These are phyloP conservation scores for Gerris lacustris DNA, from an alignment of 2,888 invertebrate genomes.

Conservation along the genomic window DNA sequence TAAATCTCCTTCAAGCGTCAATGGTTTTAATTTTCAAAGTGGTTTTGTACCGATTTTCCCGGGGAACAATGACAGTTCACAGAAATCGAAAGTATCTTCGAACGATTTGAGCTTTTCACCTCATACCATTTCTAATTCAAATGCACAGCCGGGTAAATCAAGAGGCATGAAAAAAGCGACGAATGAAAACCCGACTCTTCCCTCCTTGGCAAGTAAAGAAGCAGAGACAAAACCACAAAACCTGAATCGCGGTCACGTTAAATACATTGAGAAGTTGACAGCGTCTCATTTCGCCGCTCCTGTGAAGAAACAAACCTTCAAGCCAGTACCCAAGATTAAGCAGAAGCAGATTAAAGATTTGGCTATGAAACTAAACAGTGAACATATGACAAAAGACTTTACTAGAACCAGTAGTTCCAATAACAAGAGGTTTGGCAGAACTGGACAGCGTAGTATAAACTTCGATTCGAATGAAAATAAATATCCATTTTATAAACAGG, in stretches of 20 bases:
- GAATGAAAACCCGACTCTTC: too few species aligned
- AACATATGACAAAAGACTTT: neutral
- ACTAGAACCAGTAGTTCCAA: neutral
- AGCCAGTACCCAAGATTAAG: neutral
- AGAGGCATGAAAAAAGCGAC: neutral
- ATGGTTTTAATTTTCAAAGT: neutral
- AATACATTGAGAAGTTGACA: neutral
- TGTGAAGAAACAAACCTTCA: neutral
- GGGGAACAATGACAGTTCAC: neutral
- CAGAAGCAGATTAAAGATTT: neutral
- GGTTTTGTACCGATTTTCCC: neutral
- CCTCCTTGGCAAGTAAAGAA: too few species aligned
- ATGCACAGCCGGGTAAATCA: neutral
- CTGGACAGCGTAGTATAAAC: neutral
- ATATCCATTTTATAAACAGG: neutral
- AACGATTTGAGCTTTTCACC: neutral
- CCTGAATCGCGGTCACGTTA: neutral
- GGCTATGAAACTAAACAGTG: neutral
- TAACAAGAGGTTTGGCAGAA: neutral
- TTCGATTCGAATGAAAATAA: neutral
- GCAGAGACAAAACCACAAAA: neutral
- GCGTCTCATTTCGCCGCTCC: neutral
- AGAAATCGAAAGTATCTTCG: neutral
- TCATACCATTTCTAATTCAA: too few species aligned
- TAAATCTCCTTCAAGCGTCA: neutral